These are phyloP conservation scores for Flexamia atlantica DNA, from an alignment of 2,888 invertebrate genomes.

Conservation along the genomic window DNA sequence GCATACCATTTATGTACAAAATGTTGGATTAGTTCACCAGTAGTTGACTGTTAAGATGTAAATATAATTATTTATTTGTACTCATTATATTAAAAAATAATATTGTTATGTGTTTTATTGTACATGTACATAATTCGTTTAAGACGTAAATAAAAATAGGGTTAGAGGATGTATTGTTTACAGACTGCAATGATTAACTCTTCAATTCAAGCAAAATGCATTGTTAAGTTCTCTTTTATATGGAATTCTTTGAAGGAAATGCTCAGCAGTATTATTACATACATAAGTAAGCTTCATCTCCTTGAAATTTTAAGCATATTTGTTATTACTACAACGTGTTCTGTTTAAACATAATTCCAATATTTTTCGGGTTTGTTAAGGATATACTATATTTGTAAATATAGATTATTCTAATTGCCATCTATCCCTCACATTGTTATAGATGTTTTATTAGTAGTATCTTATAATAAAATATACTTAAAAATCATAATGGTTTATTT, in stretches of 20 bases:
- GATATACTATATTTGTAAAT: no score
- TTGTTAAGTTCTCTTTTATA: neutral
- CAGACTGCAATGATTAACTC: no score
- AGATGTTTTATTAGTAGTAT: neutral
- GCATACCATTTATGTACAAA: conserved; percentile 6
- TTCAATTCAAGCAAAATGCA: no score
- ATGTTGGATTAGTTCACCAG: neutral
- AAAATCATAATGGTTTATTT: neutral
- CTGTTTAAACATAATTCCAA: no score
- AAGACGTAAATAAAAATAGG: neutral
- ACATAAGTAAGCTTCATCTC: neutral
- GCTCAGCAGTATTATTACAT: conserved; percentile 18
- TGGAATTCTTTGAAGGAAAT: neutral
- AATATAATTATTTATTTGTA: conserved; percentile 27
- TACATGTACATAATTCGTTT: conserved; percentile 17
- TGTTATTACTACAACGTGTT: neutral
- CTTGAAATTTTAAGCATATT: neutral
- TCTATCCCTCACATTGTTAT: neutral
- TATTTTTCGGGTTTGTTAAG: no score
- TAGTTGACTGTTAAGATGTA: conserved; percentile 16
- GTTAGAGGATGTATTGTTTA: no score
- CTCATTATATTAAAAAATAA: neutral
- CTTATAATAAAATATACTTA: neutral
- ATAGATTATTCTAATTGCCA: no score
- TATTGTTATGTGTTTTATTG: neutral